Conservation (phyloP, 2,797 vertebrate genomes). For the Nothura maculosa region DNA sequence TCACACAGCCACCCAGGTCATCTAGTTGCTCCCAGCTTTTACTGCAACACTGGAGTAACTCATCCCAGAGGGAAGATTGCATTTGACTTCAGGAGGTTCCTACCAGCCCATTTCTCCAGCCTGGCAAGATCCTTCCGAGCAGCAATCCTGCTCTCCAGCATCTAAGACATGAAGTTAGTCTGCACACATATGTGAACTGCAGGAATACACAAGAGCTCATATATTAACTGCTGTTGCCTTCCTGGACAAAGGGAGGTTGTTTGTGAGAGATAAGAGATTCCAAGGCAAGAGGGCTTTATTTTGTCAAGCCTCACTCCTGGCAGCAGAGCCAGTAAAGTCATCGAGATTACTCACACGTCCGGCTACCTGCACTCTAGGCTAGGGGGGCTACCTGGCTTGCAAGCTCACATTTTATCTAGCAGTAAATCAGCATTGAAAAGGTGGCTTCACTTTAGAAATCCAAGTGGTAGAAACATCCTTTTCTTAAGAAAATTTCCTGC, state of each 20-base stretch:
- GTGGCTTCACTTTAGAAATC: neutral
- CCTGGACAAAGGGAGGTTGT: neutral
- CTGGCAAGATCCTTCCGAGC: neutral
- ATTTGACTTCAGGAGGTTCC: neutral
- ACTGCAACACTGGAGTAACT: neutral
- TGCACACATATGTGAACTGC: neutral
- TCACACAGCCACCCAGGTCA: neutral
- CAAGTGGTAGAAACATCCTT: neutral
- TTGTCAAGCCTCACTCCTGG: neutral
- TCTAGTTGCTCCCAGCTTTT: no score
- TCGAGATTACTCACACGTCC: neutral
- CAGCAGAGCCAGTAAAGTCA: neutral
- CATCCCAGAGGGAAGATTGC: neutral
- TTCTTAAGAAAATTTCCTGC: neutral
- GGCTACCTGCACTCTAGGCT: neutral
- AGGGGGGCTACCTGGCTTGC: neutral
- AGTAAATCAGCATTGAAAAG: neutral
- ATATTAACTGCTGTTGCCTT: neutral
- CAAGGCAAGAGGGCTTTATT: neutral
- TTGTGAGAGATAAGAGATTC: neutral
- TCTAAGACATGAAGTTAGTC: neutral
- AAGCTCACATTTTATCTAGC: neutral
- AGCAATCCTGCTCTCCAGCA: neutral
- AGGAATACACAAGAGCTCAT: neutral
- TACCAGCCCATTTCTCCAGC: neutral